Evolutionary conservation across 2,113 vertebrate species (phyloP).

Genomic region (Symphodus melops): DNA sequence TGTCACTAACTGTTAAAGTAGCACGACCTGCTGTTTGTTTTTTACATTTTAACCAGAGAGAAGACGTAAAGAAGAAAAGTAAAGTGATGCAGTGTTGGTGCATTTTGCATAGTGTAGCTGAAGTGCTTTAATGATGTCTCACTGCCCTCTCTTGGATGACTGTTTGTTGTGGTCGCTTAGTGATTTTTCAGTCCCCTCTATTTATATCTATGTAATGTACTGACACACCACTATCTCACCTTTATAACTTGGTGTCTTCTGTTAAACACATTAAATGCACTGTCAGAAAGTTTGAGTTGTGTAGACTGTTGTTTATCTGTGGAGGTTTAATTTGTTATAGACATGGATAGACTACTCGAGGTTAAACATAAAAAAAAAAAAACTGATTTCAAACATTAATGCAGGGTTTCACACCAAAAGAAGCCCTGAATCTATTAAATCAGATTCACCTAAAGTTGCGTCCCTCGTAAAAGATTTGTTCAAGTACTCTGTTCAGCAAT

Average conservation of each 20-base stretch:
- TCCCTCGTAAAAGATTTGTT: conserved; percentile 2
- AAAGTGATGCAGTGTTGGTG: too few species aligned
- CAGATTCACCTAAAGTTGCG: neutral
- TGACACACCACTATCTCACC: neutral
- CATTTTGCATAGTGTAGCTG: too few species aligned
- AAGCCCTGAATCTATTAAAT: neutral
- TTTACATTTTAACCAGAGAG: neutral
- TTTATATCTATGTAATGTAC: conserved; percentile 7
- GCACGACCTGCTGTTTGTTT: neutral
- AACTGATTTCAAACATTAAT: neutral
- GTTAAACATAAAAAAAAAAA: conserved; percentile 12
- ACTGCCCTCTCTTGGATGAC: neutral
- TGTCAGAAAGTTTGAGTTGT: too few species aligned
- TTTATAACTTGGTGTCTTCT: neutral
- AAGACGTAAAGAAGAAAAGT: neutral
- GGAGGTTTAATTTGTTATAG: conserved; percentile 8
- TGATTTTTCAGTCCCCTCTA: neutral
- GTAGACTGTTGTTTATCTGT: too few species aligned
- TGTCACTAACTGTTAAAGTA: neutral
- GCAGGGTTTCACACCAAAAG: neutral
- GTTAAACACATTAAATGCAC: conserved; percentile 5
- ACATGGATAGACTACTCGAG: neutral
- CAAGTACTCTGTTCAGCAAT: neutral
- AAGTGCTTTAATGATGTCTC: neutral
- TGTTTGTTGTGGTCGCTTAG: neutral